Percentiles rank a stretch among this genome's conserved stretches.
Evolutionary conservation across 2,888 invertebrate genomes (phyloP).

Genomic region (Trichogramma dendrolimi): DNA sequence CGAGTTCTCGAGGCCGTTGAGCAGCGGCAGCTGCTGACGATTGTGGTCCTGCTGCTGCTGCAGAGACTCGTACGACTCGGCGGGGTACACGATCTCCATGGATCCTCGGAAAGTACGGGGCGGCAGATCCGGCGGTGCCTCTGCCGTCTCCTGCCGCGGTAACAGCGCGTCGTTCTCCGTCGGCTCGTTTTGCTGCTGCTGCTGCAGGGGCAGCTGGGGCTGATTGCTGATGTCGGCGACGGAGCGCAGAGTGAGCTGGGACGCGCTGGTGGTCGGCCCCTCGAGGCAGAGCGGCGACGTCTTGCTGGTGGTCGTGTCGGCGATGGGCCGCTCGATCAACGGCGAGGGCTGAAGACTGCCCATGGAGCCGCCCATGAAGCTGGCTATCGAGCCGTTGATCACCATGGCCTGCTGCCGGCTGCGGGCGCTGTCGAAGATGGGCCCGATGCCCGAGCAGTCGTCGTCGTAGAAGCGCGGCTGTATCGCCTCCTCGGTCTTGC

Average conservation of each 20-base stretch:
- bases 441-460: too few species aligned
- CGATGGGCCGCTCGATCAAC: conserved; percentile 53
- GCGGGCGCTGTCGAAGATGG: conserved; percentile 48
- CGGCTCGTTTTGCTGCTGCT: not conserved
- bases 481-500: conserved; percentile 77
- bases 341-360: conserved; percentile 43
- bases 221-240: not conserved
- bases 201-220: not conserved
- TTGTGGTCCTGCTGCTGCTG: too few species aligned
- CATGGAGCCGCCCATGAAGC: conserved; percentile 43
- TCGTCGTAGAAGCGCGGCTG: conserved; percentile 57
- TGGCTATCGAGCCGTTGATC: conserved; percentile 42
- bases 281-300: not conserved
- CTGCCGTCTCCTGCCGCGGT: not conserved
- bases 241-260: not conserved
- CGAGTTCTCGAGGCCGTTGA: too few species aligned
- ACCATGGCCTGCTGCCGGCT: conserved; percentile 67
- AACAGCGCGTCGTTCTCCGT: not conserved
- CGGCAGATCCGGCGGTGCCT: too few species aligned
- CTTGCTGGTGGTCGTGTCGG: conserved; percentile 58
- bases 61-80: too few species aligned
- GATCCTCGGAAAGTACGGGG: too few species aligned
- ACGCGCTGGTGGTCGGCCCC: not conserved
- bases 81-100: too few species aligned
- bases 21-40: too few species aligned